These are phyloP conservation scores for Brachionus asplanchnoidis DNA, from an alignment of 1,140 invertebrate species.

Conservation along the genomic window DNA sequence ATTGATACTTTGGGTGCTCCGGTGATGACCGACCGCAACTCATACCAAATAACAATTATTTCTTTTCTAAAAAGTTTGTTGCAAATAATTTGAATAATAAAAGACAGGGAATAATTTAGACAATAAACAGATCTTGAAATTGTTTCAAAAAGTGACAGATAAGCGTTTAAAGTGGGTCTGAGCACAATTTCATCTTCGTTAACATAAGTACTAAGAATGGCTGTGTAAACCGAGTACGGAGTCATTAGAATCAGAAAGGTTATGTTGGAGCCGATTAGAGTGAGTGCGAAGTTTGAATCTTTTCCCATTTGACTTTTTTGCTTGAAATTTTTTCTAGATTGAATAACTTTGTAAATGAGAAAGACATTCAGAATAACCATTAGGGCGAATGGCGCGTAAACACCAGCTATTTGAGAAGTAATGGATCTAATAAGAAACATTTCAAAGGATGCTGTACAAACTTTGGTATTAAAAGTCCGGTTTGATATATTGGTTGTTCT, in stretches of 20 bases:
- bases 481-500: not conserved
- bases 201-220: not conserved
- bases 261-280: not conserved
- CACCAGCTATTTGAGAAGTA: not conserved
- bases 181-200: not conserved
- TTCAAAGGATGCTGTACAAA: not conserved
- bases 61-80: conserved; percentile 11
- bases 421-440: not conserved
- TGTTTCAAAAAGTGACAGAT: not conserved
- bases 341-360: not conserved
- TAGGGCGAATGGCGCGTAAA: not conserved
- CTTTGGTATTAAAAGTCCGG: not conserved
- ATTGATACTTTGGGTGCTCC: not conserved
- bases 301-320: not conserved
- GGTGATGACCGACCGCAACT: not conserved
- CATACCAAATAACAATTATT: not conserved
- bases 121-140: not conserved
- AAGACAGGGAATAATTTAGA: not conserved
- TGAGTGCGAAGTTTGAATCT: not conserved
- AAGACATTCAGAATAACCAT: not conserved
- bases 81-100: not conserved
- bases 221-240: not conserved
- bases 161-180: not conserved
- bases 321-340: not conserved
- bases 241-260: not conserved